Evolutionary conservation across 2,113 vertebrate genomes (phyloP), one percentile per base, ranked within the genome.

Genomic region (Chloropsis hardwickii): DNA sequence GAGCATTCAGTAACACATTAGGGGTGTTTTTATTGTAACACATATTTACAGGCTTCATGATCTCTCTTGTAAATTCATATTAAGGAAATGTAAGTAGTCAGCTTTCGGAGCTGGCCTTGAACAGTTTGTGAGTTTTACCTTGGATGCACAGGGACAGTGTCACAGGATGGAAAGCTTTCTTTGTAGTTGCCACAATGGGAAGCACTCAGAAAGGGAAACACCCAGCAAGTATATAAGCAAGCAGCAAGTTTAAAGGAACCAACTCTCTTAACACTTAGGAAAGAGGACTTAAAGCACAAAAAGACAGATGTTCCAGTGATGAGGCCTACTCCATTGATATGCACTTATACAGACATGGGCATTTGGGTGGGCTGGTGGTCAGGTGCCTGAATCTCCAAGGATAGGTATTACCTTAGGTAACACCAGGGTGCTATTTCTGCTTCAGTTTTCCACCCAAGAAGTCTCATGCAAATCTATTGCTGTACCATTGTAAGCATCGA

Each of bases 41-140:
- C 60, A 27, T 81, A 95, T 95, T 96, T 96, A 95, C 87, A 74
- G 67, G 69, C 82, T 84, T 95, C 70, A 44, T 35, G 51, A 95
- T 81, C 77, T 95, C 83, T 73, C 92, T 69, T 94, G 92, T 96
- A 97, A 95, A 95, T 76, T 90, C 48, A n/a, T 60, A 91, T 93
- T 86, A 95, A 92, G 48, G 62, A 88, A 95, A 88, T 29, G 17
- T 45, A 81, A 90, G 80, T 70, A 76, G 62, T 47, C 84, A 78
- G 71, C 35, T 95, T 81, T 71, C 12, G 3, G n/a, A 50, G 53
- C 42, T 9, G 25, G 37, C 44, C 71, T 88, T 72, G 67, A 87
- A 78, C 28, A 90, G 42, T 60, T 64, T 78, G 44, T 3, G 42
- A 93, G 67, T 70, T 93, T 92, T 83, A 77, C 74, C 58, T 57